Conservation (phyloP, 2,888 invertebrate genomes). For the Allygus modestus region DNA sequence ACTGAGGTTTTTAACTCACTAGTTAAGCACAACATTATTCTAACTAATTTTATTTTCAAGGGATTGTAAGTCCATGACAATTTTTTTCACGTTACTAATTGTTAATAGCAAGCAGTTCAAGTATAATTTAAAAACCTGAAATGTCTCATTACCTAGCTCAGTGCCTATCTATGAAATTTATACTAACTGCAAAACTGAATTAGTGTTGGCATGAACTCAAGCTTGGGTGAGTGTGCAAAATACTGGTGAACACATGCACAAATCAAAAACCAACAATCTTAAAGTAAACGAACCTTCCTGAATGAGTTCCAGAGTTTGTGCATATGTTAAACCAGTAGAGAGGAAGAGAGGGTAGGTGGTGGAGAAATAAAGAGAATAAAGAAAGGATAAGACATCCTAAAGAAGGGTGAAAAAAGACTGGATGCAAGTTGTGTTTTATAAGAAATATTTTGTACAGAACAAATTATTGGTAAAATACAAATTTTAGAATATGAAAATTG, state of each 20-base stretch:
- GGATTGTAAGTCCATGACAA: too few relatives aligned
- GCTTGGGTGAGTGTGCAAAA: conserved; percentile 14
- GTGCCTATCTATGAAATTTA: background rate
- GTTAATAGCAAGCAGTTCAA: background rate
- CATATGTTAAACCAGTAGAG: conserved; percentile 55
- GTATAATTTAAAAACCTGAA: background rate
- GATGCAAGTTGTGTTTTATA: too few relatives aligned
- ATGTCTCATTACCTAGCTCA: background rate
- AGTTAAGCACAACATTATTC: too few relatives aligned
- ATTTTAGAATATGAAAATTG: too few relatives aligned
- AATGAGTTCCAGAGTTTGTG: conserved; percentile 36
- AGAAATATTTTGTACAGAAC: too few relatives aligned
- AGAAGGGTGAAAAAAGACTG: background rate
- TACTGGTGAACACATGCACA: conserved; percentile 59
- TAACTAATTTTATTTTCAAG: too few relatives aligned
- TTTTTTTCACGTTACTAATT: too few relatives aligned
- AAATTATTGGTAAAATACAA: too few relatives aligned
- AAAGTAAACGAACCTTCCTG: conserved; percentile 32
- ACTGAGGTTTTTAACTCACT: too few relatives aligned
- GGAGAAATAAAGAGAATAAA: background rate
- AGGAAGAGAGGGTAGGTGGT: background rate
- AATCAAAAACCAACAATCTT: conserved; percentile 45
- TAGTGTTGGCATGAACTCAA: background rate
- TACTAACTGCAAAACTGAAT: background rate
- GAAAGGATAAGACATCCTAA: background rate